Conservation (phyloP, 1,140 invertebrate species). For the Trichogramma pretiosum region DNA sequence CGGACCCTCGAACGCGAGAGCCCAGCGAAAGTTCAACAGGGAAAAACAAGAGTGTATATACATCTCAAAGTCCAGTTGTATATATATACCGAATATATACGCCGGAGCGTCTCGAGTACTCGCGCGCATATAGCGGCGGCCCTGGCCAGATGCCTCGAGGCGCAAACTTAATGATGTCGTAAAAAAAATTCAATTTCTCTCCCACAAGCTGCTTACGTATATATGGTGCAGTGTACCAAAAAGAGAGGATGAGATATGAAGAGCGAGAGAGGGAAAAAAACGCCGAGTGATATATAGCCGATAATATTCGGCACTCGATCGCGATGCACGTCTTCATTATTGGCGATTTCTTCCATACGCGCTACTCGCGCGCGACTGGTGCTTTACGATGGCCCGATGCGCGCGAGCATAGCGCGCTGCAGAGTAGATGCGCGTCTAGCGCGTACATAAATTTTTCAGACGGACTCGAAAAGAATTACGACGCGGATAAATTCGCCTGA, state of each 20-base stretch:
- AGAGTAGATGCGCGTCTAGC: not conserved
- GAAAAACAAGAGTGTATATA: no score
- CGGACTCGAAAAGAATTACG: no score
- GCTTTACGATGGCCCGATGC: not conserved
- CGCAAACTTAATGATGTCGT: constrained; percentile 10
- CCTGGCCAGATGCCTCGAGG: constrained; percentile 3
- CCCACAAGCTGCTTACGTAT: not conserved
- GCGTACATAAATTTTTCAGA: constrained; percentile 5
- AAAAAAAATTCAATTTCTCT: constrained; percentile 14
- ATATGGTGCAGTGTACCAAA: not conserved
- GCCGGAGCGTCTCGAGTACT: constrained; percentile 4
- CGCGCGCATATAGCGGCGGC: not conserved
- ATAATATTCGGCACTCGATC: not conserved
- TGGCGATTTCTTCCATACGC: not conserved
- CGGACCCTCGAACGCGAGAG: no score
- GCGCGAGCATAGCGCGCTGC: no score
- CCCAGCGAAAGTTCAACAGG: no score
- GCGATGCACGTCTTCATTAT: not conserved
- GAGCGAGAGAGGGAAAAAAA: not conserved
- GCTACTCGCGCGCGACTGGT: not conserved
- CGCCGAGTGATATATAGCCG: not conserved
- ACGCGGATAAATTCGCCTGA: no score
- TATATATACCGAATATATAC: not conserved
- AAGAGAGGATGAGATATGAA: not conserved
- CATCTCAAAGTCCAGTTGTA: no score